Evolutionary conservation across 1,140 invertebrate species (phyloP), one percentile per base, ranked within the genome.

Genomic region (Atopsyche davidsoni): DNA sequence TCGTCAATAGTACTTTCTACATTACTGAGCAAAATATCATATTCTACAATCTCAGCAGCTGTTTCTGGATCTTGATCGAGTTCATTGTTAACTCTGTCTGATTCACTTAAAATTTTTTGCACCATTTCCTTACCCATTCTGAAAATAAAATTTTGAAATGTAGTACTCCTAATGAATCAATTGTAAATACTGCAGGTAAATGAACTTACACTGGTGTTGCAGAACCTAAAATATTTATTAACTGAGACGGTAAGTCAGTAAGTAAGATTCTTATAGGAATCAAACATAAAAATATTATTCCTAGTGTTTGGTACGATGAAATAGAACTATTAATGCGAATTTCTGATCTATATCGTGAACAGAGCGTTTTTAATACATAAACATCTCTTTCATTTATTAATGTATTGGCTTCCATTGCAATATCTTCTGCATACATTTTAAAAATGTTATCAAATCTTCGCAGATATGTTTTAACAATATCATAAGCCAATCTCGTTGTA

Each of bases 351-450:
- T 82, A 82, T 16, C 77, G 72, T 18, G 74, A 67, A 57, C 82
- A 81, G 62, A 79, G 73, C 10, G 67, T 60, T 7, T 78, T 73
- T 55, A 86, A 78, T 11, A 66, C 62, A 23, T 77, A 72, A 4
- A 81, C 60, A 63, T 75, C 79, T 44, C 66, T 63, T 53, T 77
- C 74, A 36, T 55, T 65, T 64, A 62, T 76, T 41, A 74, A 73
- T 59, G 64, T 73, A 61, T 67, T 64, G 2, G 79, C 65, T 59
- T 84, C 79, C 31, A 77, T 78, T 16, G 70, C 73, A 40, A 80
- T 69, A 63, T 89, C 87, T 49, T 87, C 82, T 34, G 73, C 73
- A 60, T 81, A 89, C 64, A 85, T 87, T 17, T 76, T 57, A 38
- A 80, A 69, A 51, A 89, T 82, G 0, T 60, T 46, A 17, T 81